Percentiles rank a stretch among this genome's conserved stretches.
Evolutionary conservation across 2,888 invertebrate species (phyloP).

Genomic region (Tipula vernalis): DNA sequence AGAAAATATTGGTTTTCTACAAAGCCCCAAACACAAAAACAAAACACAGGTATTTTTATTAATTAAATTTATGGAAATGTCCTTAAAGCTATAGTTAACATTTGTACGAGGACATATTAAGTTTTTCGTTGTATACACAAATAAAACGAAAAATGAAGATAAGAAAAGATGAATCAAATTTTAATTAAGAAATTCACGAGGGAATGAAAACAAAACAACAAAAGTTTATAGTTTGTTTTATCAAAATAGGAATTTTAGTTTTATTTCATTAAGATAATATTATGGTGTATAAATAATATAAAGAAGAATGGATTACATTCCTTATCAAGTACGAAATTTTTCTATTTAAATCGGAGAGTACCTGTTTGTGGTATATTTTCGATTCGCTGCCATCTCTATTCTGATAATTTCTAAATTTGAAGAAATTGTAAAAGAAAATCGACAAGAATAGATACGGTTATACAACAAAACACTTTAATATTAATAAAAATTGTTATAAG

Average conservation of each 20-base stretch:
- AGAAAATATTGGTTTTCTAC: neutral
- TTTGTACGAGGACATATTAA: neutral
- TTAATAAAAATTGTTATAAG: too few species aligned
- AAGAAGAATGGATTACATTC: too few species aligned
- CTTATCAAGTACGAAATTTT: too few species aligned
- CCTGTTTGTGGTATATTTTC: too few species aligned
- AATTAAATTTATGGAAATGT: neutral
- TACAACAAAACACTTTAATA: too few species aligned
- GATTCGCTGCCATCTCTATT: too few species aligned
- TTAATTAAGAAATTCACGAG: neutral
- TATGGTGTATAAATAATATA: too few species aligned
- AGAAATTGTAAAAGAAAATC: neutral
- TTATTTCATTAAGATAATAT: neutral
- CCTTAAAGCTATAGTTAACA: neutral
- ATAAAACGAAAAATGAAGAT: too few species aligned
- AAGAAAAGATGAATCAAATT: neutral
- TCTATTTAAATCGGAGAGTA: too few species aligned
- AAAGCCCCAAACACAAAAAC: neutral
- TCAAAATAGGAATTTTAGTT: neutral
- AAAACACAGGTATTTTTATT: neutral
- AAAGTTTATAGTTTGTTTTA: neutral
- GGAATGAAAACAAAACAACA: neutral
- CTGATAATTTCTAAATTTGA: neutral
- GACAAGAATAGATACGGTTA: too few species aligned
- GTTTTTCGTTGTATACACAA: too few species aligned